Evolutionary conservation across 2,113 vertebrate species (phyloP).

Genomic region (Hippocampus barbouri): DNA sequence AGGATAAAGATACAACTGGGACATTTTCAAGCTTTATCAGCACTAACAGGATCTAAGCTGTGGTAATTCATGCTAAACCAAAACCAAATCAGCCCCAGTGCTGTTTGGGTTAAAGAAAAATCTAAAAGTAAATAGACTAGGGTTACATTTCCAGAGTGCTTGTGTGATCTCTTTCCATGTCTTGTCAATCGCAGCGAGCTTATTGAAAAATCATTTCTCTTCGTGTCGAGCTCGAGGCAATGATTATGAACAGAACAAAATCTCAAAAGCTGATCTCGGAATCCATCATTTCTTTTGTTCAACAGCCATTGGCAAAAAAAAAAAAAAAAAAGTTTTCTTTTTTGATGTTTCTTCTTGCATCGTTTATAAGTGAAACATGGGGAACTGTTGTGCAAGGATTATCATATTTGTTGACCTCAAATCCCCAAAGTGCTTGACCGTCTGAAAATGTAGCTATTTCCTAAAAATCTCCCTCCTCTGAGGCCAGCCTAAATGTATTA

Average conservation of each 20-base stretch:
- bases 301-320: constrained; percentile 8
- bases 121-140: constrained; percentile 40
- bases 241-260: constrained; percentile 33
- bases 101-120: constrained; percentile 33
- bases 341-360: constrained; percentile 14
- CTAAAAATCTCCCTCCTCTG: constrained; percentile 51
- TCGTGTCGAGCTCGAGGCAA: constrained; percentile 46
- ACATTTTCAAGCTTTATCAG: constrained; percentile 65
- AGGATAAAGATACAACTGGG: constrained; percentile 66
- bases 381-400: constrained; percentile 21
- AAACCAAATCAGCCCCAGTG: constrained; percentile 53
- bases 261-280: constrained; percentile 40
- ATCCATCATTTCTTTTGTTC: constrained; percentile 7
- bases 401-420: constrained; percentile 59
- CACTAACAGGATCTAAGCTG: constrained; percentile 68
- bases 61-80: constrained; percentile 71
- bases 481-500: constrained; percentile 69
- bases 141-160: constrained; percentile 45
- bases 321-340: constrained; percentile 8
- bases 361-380: constrained; percentile 37
- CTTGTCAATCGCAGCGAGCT: constrained; percentile 43
- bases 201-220: constrained; percentile 50
- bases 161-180: constrained; percentile 54
- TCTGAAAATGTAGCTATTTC: constrained; percentile 47
- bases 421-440: constrained; percentile 55